Conservation (phyloP, 2,797 vertebrate genomes). For the Craterocephalus amniculus region DNA sequence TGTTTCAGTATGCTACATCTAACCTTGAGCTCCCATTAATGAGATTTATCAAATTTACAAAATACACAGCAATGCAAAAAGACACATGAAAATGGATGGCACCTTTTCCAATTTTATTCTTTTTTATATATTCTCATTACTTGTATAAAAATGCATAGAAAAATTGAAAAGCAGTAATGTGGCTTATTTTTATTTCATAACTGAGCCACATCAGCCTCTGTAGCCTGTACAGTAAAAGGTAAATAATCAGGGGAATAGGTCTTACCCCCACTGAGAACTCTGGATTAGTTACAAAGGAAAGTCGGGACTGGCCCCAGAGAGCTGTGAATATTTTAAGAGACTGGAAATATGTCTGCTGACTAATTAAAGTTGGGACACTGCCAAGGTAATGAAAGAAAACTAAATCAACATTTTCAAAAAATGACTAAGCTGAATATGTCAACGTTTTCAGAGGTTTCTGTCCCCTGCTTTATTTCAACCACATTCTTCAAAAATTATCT, state of each 20-base stretch:
- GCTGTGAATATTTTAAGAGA: conserved; percentile 81
- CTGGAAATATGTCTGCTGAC: conserved; percentile 71
- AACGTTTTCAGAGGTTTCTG: conserved; percentile 37
- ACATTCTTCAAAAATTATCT: conserved; percentile 27
- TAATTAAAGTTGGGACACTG: conserved; percentile 67
- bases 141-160: conserved; percentile 4
- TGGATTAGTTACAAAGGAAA: conserved; percentile 64
- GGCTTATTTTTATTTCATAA: conserved; percentile 19
- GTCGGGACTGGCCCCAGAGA: conserved; percentile 62
- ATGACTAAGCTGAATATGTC: conserved; percentile 12
- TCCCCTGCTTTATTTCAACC: conserved; percentile 13
- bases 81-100: not conserved
- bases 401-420: conserved; percentile 55
- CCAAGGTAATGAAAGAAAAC: conserved; percentile 53
- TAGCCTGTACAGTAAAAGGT: conserved; percentile 42
- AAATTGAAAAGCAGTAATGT: not conserved
- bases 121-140: not conserved
- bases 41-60: not conserved
- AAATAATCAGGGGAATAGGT: conserved; percentile 62
- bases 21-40: not conserved
- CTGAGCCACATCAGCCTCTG: conserved; percentile 1
- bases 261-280: conserved; percentile 62
- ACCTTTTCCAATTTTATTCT: not conserved
- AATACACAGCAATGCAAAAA: not conserved
- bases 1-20: not conserved